Percentiles rank a stretch among this genome's conserved stretches.
Conservation (phyloP, 2,113 vertebrate genomes). For the Phylloscopus trochilus region DNA sequence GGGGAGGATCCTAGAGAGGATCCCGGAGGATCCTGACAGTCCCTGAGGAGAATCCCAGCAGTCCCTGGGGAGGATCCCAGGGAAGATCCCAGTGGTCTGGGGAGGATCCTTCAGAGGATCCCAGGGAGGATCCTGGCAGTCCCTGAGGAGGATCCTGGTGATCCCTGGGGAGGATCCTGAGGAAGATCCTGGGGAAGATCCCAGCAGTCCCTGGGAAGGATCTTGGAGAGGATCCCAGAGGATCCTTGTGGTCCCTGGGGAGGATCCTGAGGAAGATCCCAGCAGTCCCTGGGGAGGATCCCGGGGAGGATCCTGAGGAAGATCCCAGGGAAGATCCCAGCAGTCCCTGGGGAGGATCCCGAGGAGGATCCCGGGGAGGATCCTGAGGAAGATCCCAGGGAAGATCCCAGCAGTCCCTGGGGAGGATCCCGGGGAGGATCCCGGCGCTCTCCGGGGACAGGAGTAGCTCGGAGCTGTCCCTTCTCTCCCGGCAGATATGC, state of each 20-base stretch:
- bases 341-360: background rate
- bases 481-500: conserved; percentile 80
- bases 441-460: background rate
- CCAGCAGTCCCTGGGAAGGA: rapidly evolving
- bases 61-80: background rate
- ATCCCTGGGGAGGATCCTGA: background rate
- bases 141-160: background rate
- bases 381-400: background rate
- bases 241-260: background rate
- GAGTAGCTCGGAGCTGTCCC: rapidly evolving
- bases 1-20: background rate
- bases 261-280: background rate
- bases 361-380: background rate
- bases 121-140: too few relatives aligned
- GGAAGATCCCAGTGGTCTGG: too few relatives aligned
- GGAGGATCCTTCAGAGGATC: too few relatives aligned
- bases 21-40: background rate
- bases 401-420: rapidly evolving
- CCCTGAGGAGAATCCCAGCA: rapidly evolving
- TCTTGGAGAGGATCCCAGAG: background rate
- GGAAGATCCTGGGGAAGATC: background rate
- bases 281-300: background rate
- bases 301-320: rapidly evolving
- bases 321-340: too few relatives aligned
- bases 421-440: background rate